Percentiles rank a stretch among this genome's conserved stretches.
Evolutionary conservation across 2,797 vertebrate species (phyloP).

Genomic region (Pseudochromis fuscus): DNA sequence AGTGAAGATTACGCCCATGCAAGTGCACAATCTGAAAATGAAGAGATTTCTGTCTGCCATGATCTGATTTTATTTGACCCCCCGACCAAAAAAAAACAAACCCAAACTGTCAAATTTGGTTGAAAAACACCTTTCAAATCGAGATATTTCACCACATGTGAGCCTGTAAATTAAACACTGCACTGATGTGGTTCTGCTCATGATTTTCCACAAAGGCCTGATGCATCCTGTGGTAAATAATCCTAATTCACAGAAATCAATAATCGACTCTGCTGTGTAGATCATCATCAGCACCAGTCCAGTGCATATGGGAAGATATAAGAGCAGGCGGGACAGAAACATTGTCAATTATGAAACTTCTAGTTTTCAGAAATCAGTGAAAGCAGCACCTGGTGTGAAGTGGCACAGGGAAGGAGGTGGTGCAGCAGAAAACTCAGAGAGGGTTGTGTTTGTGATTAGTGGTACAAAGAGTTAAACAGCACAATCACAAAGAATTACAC

Average conservation of each 20-base stretch:
- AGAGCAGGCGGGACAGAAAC: slow-evolving; percentile 20
- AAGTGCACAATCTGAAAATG: slow-evolving; percentile 25
- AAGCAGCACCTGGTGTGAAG: slow-evolving; percentile 32
- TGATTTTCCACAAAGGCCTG: background rate
- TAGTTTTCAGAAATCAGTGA: slow-evolving; percentile 23
- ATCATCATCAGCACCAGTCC: background rate
- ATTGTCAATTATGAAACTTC: slow-evolving; percentile 20
- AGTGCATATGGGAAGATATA: background rate
- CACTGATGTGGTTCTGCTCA: background rate
- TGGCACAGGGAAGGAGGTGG: slow-evolving; percentile 9
- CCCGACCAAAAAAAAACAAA: background rate
- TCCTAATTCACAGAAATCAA: background rate
- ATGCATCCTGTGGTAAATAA: too few species aligned
- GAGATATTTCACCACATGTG: too few species aligned
- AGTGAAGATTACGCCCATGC: slow-evolving; percentile 59
- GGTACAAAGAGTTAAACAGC: slow-evolving; percentile 27
- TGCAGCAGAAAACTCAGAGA: background rate
- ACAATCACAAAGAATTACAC: slow-evolving; percentile 63
- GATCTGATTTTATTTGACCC: slow-evolving; percentile 3
- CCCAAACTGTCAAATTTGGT: too few species aligned
- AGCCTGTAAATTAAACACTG: background rate
- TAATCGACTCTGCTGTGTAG: background rate
- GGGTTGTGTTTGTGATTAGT: slow-evolving; percentile 65
- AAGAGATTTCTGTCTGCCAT: slow-evolving; percentile 15
- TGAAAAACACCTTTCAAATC: background rate